phyloP scores from a whole-genome alignment of 2,797 vertebrate genomes.

The Hafferia zeledoni region DNA sequence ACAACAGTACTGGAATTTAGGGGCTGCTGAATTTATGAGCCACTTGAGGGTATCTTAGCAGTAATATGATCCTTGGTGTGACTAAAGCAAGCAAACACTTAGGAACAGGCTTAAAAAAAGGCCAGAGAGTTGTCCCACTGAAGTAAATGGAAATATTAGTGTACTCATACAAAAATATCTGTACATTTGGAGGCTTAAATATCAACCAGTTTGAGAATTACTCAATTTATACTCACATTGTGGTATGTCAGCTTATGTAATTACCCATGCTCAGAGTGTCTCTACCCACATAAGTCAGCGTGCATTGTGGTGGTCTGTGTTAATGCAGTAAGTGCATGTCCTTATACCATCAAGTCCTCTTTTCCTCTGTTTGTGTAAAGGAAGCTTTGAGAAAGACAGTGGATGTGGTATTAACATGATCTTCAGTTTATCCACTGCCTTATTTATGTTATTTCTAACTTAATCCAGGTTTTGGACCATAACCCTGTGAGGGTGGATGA shows the following conservation, averaged over 20 bases:
- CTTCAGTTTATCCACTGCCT: background rate
- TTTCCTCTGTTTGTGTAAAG: background rate
- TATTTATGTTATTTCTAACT: background rate
- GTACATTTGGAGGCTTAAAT: background rate
- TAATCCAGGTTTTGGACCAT: background rate
- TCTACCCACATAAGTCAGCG: background rate
- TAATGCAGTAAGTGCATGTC: no score
- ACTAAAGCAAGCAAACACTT: background rate
- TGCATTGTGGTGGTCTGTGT: background rate
- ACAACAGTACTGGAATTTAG: background rate
- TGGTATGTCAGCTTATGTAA: background rate
- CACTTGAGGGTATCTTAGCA: background rate
- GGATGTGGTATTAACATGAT: background rate
- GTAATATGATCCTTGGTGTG: background rate
- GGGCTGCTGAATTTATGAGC: background rate
- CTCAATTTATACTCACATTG: background rate
- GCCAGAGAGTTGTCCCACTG: fast-evolving
- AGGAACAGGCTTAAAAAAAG: background rate
- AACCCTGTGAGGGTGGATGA: background rate
- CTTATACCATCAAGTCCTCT: background rate
- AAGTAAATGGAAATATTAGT: background rate
- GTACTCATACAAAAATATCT: background rate
- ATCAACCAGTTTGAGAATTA: background rate
- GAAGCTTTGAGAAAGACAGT: background rate
- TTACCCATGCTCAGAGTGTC: background rate